Evolutionary conservation across 92 coral and sea anemone species (phyloP).

Genomic region (Diadumene lineata): DNA sequence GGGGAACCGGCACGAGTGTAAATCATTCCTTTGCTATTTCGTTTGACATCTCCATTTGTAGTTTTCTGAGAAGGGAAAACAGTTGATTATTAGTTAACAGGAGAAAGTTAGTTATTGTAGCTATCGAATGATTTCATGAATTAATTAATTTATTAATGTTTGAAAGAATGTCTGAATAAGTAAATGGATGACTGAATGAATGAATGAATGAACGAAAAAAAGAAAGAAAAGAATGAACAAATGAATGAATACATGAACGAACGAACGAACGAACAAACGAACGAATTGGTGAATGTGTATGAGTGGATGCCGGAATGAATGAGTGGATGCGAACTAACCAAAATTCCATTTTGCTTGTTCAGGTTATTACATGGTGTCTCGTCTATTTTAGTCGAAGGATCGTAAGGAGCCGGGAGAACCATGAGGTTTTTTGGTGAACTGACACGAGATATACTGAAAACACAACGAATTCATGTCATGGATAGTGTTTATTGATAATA

Average conservation of each 20-base stretch:
- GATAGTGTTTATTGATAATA: no score
- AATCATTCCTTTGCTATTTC: slow-evolving; percentile 3
- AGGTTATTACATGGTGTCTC: slow-evolving; percentile 23
- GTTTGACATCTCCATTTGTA: slow-evolving; percentile 20
- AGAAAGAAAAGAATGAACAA: no score
- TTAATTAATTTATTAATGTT: no score
- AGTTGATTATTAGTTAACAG: no score
- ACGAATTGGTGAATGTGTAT: no score
- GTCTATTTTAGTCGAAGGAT: slow-evolving; percentile 47
- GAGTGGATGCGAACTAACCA: slow-evolving; percentile 13
- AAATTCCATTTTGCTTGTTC: neutral
- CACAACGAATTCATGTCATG: no score
- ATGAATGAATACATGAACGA: no score
- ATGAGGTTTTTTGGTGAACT: neutral
- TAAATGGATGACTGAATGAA: no score
- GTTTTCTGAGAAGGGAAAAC: neutral
- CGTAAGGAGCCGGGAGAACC: slow-evolving; percentile 52
- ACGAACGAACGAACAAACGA: no score
- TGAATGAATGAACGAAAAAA: no score
- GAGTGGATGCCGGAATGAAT: no score
- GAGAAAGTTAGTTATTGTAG: neutral
- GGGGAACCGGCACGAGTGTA: slow-evolving; percentile 31
- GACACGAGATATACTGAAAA: slow-evolving; percentile 13
- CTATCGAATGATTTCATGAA: neutral
- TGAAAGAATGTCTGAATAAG: no score